Evolutionary conservation across 1,140 invertebrate genomes (phyloP).

Genomic region (Drosophila bipectinata): DNA sequence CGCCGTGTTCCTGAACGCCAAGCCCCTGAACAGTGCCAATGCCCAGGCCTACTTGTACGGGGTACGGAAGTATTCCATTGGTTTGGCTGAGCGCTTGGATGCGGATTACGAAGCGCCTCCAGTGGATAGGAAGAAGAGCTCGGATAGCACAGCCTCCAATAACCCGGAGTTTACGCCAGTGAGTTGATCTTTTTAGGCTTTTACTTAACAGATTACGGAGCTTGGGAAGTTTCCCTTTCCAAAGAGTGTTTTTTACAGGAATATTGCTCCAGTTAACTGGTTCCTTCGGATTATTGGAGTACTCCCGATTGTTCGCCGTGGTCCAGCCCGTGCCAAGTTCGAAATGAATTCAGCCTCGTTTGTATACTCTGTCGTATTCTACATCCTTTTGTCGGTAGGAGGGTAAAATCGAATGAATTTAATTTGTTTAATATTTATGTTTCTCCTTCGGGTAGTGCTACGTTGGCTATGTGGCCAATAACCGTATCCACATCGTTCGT

Average conservation of each 20-base stretch:
- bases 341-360: conserved; percentile 85
- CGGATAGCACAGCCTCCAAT: conserved; percentile 58
- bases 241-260: conserved; percentile 86
- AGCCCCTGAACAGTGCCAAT: conserved; percentile 70
- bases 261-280: conserved; percentile 86
- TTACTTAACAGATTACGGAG: background rate
- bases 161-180: conserved; percentile 73
- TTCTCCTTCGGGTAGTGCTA: conserved; percentile 76
- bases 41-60: conserved; percentile 70
- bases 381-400: conserved; percentile 83
- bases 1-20: conserved; percentile 75
- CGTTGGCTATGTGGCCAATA: conserved; percentile 86
- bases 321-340: conserved; percentile 84
- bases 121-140: conserved; percentile 55
- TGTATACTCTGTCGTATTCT: conserved; percentile 86
- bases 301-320: conserved; percentile 85
- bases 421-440: background rate
- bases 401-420: background rate
- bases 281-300: conserved; percentile 86
- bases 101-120: conserved; percentile 52
- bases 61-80: conserved; percentile 74
- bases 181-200: background rate
- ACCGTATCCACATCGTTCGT: conserved; percentile 86
- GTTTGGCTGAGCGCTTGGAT: conserved; percentile 71
- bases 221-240: background rate